Base-by-base conservation (phyloP, 2,888 invertebrate genomes). In the Dascillus cervinus region DNA sequence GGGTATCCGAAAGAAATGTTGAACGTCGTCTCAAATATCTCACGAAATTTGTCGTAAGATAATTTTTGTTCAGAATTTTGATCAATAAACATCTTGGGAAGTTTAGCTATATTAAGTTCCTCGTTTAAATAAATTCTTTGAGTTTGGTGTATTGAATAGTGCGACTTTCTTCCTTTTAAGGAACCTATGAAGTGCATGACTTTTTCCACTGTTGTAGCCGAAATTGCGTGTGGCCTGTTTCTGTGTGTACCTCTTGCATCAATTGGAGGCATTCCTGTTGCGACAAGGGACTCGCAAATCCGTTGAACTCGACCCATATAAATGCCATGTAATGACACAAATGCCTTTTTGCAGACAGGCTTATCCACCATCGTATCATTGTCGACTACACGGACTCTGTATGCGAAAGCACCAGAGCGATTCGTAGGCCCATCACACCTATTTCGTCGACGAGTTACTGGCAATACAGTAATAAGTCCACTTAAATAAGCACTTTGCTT, bases 21-120 rank as follows among this genome's bases (percentile, higher is more conserved):
- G 21, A 29, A 29, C 14, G 22, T 11, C 4, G 14, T 22, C 10
- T 14, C 6, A 30, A 23, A 30, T 14, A 30, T 30, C 12, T 13
- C 24, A 10, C 15, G 23, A 11, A 13, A 30, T 3, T 23, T 23
- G 22, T 30, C 30, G 19, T 30, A 23, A 8, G 30, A 30, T 11
- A 30, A 14, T 15, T 10, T 13, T 13, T 30, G 22, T 2, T 24
- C 11, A 4, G 30, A 19, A 9, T 30, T 13, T 9, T 13, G 9
- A 5, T 24, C 15, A 2, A 10, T 14, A 13, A n/a, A 26, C 26
- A 26, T 26, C 9, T 3, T 4, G 13, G 19, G 20, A 6, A 28
- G 11, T 13, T 21, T 28, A 2, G 5, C 13, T 3, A 21, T 13
- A 9, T 28, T 28, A n/a, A 28, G 20, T 8, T 20, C 21, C n/a